Evolutionary conservation across 2,888 invertebrate genomes (phyloP).

Genomic region (Habroteleia sp.): DNA sequence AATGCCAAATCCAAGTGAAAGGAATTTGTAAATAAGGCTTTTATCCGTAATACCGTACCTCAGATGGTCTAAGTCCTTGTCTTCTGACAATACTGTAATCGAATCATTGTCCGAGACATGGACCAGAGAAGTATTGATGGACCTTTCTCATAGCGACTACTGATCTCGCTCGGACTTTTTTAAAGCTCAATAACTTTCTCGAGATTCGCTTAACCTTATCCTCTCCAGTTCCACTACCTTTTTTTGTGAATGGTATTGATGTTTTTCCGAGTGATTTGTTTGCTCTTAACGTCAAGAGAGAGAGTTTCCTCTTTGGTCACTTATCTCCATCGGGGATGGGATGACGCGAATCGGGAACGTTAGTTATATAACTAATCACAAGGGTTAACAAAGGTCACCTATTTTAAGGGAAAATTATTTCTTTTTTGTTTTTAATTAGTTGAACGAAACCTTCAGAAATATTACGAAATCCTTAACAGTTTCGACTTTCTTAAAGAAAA

Average conservation of each 20-base stretch:
- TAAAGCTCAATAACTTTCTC: conserved; percentile 59
- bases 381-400: too few species aligned
- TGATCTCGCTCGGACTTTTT: conserved; percentile 54
- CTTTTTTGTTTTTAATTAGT: too few species aligned
- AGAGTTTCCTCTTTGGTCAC: too few species aligned
- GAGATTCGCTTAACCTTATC: conserved; percentile 55
- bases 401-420: too few species aligned
- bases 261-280: conserved; percentile 51
- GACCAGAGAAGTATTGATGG: conserved; percentile 53
- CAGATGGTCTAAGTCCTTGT: conserved; percentile 52
- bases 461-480: too few species aligned
- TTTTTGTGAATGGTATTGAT: conserved; percentile 47
- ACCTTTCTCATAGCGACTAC: conserved; percentile 48
- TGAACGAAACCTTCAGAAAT: too few species aligned
- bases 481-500: not conserved
- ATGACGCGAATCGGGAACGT: too few species aligned
- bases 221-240: conserved; percentile 18
- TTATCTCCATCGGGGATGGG: too few species aligned
- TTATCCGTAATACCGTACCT: conserved; percentile 46
- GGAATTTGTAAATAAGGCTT: conserved; percentile 55
- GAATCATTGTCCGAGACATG: conserved; percentile 57
- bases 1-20: conserved; percentile 35
- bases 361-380: too few species aligned
- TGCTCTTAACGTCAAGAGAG: conserved; percentile 31
- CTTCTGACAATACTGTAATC: conserved; percentile 58